Conservation (phyloP, 2,797 vertebrate species). For the Erpetoichthys calabaricus region DNA sequence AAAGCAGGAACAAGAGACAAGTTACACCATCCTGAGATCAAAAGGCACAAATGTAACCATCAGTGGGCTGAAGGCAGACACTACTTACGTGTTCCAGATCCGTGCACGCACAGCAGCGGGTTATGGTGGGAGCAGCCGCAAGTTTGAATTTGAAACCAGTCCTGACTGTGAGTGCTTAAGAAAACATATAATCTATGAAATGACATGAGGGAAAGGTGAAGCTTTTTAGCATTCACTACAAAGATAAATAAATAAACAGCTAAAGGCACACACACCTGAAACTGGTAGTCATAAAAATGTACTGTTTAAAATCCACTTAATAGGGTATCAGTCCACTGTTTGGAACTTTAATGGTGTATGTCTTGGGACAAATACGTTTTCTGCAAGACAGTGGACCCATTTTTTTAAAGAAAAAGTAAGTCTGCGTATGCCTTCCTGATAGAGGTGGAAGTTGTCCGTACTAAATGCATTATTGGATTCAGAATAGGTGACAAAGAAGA, state of each 20-base stretch:
- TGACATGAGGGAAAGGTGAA: not conserved
- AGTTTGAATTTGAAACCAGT: conserved; percentile 93
- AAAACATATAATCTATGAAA: not conserved
- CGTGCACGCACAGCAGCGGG: conserved; percentile 88
- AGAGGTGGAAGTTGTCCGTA: no score
- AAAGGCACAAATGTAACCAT: conserved; percentile 85
- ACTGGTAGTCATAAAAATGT: no score
- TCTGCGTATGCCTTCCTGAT: no score
- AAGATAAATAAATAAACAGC: not conserved
- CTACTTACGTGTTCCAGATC: conserved; percentile 88
- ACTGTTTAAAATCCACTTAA: no score
- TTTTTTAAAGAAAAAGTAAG: no score
- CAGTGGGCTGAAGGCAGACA: conserved; percentile 82
- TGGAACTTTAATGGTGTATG: no score
- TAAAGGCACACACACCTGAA: not conserved
- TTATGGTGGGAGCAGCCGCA: conserved; percentile 84
- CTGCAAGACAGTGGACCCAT: no score
- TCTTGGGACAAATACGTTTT: no score
- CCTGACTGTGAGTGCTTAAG: conserved; percentile 74
- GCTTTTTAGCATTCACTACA: no score
- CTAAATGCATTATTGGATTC: no score
- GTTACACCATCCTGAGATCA: conserved; percentile 90
- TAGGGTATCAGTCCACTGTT: no score
- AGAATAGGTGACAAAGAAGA: no score
- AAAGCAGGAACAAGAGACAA: conserved; percentile 97